Evolutionary conservation across 2,888 invertebrate genomes (phyloP).

Genomic region (Drosophila stalkeri): DNA sequence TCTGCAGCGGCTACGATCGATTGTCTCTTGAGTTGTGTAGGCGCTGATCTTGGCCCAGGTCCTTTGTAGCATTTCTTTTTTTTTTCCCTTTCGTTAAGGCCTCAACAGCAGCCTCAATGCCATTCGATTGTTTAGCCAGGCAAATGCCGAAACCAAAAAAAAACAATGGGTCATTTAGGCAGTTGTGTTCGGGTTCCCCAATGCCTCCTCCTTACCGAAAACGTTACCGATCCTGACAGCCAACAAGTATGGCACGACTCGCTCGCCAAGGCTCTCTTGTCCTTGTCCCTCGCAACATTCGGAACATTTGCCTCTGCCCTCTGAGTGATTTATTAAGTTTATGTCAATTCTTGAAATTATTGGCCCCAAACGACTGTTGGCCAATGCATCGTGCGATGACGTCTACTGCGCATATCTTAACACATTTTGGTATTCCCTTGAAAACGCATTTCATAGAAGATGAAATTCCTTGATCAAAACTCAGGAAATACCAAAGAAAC

Average conservation of each 20-base stretch:
- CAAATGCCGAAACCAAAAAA: constrained; percentile 41
- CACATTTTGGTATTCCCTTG: constrained; percentile 79
- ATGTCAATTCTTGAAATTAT: constrained; percentile 82
- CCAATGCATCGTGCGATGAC: constrained; percentile 65
- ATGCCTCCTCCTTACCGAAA: constrained; percentile 45
- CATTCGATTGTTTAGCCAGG: constrained; percentile 71
- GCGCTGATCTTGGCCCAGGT: constrained; percentile 40
- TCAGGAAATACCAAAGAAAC: neutral
- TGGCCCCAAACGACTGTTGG: constrained; percentile 54
- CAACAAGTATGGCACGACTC: constrained; percentile 82
- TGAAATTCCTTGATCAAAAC: constrained; percentile 13
- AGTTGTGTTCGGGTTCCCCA: constrained; percentile 16
- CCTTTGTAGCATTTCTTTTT: constrained; percentile 41
- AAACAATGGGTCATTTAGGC: constrained; percentile 78
- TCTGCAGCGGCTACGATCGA: constrained; percentile 69
- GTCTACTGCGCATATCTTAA: constrained; percentile 81
- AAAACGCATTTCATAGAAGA: constrained; percentile 70
- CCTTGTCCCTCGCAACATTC: constrained; percentile 36
- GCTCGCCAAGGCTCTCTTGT: constrained; percentile 51
- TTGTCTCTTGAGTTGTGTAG: constrained; percentile 51
- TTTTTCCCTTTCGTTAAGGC: neutral
- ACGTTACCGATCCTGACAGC: constrained; percentile 80
- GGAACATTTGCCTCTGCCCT: neutral
- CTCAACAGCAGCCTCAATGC: constrained; percentile 38
- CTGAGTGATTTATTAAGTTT: constrained; percentile 83